Percentiles rank a stretch among this genome's conserved stretches.
These are phyloP conservation scores for Dendrophyllia cribrosa DNA, from an alignment of 64 coral and sea anemone genomes.

Conservation along the genomic window DNA sequence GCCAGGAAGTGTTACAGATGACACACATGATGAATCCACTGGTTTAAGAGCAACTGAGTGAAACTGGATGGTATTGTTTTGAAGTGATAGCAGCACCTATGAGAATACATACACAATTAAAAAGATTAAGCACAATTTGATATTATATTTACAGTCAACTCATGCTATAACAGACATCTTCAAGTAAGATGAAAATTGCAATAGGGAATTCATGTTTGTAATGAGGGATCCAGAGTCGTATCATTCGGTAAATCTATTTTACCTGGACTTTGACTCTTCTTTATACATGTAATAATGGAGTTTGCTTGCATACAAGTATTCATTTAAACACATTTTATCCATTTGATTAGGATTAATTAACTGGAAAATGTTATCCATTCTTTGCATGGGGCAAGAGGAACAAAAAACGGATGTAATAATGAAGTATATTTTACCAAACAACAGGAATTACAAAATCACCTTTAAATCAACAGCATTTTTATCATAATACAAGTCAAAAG, in stretches of 20 bases:
- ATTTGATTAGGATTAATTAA: no score
- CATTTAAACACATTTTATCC: no score
- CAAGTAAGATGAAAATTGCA: no score
- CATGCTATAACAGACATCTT: no score
- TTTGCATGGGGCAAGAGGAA: neutral
- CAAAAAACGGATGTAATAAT: neutral
- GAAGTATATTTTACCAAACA: neutral
- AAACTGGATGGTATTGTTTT: conserved; percentile 90
- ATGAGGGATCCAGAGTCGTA: no score
- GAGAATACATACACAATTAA: neutral
- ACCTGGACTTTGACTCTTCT: no score
- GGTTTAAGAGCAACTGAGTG: conserved; percentile 55
- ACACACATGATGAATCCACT: conserved; percentile 42
- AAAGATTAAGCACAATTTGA: neutral
- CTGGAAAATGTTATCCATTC: no score
- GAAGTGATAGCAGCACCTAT: conserved; percentile 81
- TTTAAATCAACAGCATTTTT: conserved; percentile 36
- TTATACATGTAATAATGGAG: no score
- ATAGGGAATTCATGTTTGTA: no score
- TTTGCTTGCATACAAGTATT: no score
- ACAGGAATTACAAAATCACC: neutral
- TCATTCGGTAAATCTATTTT: no score
- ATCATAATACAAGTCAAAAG: conserved; percentile 53
- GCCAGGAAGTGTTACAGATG: conserved; percentile 78
- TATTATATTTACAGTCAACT: no score